Percentiles rank a stretch among this genome's conserved stretches.
These are phyloP conservation scores for Gryllus bimaculatus DNA, from an alignment of 1,140 invertebrate genomes.

Conservation along the genomic window DNA sequence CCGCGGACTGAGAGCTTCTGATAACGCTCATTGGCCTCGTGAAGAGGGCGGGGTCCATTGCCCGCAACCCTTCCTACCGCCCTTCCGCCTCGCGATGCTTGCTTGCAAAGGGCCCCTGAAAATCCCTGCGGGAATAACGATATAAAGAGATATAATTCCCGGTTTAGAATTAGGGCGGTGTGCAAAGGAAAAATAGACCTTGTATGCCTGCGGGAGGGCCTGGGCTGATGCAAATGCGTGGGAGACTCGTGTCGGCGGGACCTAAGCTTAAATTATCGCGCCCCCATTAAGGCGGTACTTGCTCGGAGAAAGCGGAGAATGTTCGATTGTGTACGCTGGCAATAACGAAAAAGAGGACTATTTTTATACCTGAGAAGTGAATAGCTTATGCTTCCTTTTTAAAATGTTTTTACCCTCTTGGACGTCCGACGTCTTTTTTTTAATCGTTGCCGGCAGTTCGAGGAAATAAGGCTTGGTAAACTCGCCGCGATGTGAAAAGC, in stretches of 20 bases:
- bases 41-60: background rate
- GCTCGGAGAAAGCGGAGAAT: background rate
- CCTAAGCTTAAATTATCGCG: background rate
- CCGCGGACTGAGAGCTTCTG: background rate
- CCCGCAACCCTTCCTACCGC: too few relatives aligned
- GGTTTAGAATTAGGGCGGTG: background rate
- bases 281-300: background rate
- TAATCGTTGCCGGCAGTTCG: background rate
- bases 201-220: too few relatives aligned
- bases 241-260: background rate
- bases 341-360: background rate
- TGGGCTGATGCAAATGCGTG: background rate
- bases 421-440: background rate
- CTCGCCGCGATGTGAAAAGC: too few relatives aligned
- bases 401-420: background rate
- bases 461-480: too few relatives aligned
- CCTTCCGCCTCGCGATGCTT: too few relatives aligned
- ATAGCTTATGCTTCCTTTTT: background rate
- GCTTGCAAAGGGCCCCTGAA: background rate
- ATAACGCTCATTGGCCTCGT: background rate
- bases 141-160: constrained; percentile 5
- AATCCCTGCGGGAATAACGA: background rate
- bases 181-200: background rate
- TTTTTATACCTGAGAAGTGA: background rate
- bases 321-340: background rate